These are phyloP conservation scores for Tiliacea citrago DNA, from an alignment of 2,888 invertebrate genomes.

Conservation along the genomic window DNA sequence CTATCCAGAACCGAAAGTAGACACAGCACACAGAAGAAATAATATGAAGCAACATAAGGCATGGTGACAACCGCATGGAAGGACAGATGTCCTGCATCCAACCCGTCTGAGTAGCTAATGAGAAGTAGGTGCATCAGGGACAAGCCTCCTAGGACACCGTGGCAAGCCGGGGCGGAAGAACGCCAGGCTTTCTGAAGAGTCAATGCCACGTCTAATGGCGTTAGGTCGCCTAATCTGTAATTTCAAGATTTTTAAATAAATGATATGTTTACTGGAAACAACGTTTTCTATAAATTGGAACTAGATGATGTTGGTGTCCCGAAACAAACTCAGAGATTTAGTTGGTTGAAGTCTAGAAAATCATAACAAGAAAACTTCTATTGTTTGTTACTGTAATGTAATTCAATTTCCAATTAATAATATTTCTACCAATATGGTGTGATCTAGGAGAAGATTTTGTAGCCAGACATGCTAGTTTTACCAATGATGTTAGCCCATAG, in stretches of 20 bases:
- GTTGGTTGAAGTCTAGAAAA: background rate
- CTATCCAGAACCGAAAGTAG: constrained; percentile 91
- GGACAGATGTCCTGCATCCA: constrained; percentile 86
- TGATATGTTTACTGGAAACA: too few relatives aligned
- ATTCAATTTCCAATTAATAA: background rate
- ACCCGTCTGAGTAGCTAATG: constrained; percentile 88
- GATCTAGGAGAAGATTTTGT: background rate
- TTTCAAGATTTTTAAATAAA: background rate
- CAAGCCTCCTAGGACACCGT: constrained; percentile 91
- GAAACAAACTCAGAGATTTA: background rate
- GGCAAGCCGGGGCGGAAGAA: constrained; percentile 89
- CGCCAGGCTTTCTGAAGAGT: constrained; percentile 88
- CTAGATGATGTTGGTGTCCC: background rate
- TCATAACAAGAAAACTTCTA: background rate
- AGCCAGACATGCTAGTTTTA: background rate
- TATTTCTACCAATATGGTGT: background rate
- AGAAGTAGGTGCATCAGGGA: constrained; percentile 91
- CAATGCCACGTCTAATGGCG: constrained; percentile 90
- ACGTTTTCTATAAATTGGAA: too few relatives aligned
- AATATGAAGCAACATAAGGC: constrained; percentile 90
- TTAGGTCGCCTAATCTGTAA: constrained; percentile 83
- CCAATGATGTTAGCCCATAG: background rate
- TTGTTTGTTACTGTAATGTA: background rate
- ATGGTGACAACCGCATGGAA: constrained; percentile 88
- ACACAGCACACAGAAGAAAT: constrained; percentile 91